phyloP scores from a whole-genome alignment of 1,140 invertebrate species.

The Bombus affinis region DNA sequence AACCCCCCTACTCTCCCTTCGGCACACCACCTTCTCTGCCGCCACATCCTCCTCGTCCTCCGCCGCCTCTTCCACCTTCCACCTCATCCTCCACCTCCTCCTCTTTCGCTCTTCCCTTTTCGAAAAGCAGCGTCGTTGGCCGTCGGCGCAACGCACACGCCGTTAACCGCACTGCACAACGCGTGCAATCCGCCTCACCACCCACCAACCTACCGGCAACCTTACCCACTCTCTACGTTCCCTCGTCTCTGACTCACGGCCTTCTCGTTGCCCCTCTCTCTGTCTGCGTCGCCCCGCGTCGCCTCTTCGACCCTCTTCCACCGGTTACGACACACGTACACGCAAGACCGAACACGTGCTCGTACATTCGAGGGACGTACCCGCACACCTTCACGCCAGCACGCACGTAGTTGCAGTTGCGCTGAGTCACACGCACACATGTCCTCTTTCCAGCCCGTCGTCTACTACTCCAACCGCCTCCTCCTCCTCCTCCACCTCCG shows the following conservation, averaged over 20 bases:
- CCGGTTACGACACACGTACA: conserved; percentile 61
- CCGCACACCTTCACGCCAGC: conserved; percentile 31
- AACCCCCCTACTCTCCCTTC: conserved; percentile 24
- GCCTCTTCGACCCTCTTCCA: conserved; percentile 67
- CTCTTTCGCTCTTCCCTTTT: conserved; percentile 67
- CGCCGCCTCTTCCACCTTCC: conserved; percentile 28
- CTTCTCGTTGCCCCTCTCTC: conserved; percentile 56
- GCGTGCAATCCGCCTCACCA: conserved; percentile 72
- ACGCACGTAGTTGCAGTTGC: conserved; percentile 52
- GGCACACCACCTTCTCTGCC: conserved; percentile 24
- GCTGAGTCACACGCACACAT: conserved; percentile 55
- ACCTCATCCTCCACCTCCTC: conserved; percentile 24
- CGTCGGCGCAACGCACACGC: conserved; percentile 80
- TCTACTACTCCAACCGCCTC: conserved; percentile 3
- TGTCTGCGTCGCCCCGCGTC: conserved; percentile 54
- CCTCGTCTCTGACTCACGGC: conserved; percentile 43
- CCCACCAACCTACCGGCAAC: conserved; percentile 47
- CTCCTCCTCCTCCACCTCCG: conserved; percentile 24
- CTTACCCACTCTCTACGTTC: conserved; percentile 31
- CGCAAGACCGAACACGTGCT: conserved; percentile 42
- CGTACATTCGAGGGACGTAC: conserved; percentile 24
- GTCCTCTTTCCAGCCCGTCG: conserved; percentile 52
- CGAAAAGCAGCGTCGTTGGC: conserved; percentile 74
- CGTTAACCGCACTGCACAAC: conserved; percentile 80
- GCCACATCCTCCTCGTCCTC: conserved; percentile 35